Base-by-base conservation (phyloP, 2,888 invertebrate genomes). In the Agrotis puta region DNA sequence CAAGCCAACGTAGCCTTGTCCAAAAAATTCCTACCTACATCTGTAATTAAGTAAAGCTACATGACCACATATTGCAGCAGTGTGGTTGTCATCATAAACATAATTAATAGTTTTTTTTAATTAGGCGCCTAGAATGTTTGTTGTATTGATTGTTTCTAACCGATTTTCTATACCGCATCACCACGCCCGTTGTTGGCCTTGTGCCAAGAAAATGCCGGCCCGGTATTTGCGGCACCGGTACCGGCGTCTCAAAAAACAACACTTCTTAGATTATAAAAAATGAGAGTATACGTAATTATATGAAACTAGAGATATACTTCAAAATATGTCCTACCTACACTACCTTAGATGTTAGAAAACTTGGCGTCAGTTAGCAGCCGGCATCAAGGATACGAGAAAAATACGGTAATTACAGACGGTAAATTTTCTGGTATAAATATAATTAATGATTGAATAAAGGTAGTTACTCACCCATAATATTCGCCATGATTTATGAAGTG, bases 401-500 rank as follows among this genome's bases (percentile, higher is more conserved):
- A 1, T 20, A 48, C 6, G 24, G 11, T 27, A 65, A 76, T 22
- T 16, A 11, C 39, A 33, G 3, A 20, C 6, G 16, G 3, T 14
- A 53, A 59, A 58, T 51, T 33, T 2, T 48, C 9, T 18, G 27
- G 18, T 64, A 43, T 66, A 63, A 39, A 27, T 57, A 47, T 24
- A 24, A 47, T 50, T 51, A 57, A 13, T 62, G 14, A 45, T 54
- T 50, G 24, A 33, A 39, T 77, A 64, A 62, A 63, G 62, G 64
- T 64, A 78, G 75, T 69, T 74, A 93, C 95, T 94, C 82, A 95
- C 95, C 95, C 89, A 95, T 89, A 81, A 94, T 84, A 89, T 95
- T 94, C 82, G 95, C 89, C 95, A 95, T 95, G 91, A 84, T 93
- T 88, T 64, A 78, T 70, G 64, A 66, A 78, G 75, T 79, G 69